phyloP scores from a whole-genome alignment of 2,113 vertebrate genomes.

The Colistium nudipinnis region DNA sequence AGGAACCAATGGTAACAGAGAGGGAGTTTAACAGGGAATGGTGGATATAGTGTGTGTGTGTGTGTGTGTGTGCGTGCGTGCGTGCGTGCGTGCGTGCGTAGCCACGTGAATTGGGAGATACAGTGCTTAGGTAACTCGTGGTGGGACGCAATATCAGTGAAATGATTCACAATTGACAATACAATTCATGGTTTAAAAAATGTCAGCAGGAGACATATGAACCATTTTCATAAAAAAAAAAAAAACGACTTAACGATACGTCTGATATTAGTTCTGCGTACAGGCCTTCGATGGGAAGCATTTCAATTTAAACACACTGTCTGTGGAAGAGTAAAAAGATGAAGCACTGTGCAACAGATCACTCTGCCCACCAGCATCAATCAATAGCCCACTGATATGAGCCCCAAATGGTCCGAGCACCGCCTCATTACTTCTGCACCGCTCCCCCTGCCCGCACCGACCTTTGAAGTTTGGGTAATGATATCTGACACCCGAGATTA shows the following conservation, averaged over 20 bases:
- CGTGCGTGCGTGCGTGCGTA: not conserved
- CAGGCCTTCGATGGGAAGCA: not conserved
- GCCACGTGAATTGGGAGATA: not conserved
- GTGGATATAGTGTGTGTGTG: not conserved
- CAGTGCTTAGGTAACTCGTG: not conserved
- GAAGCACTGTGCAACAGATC: constrained; percentile 42
- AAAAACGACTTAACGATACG: not conserved
- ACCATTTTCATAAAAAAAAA: not conserved
- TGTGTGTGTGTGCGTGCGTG: not conserved
- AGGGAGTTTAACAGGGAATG: not conserved
- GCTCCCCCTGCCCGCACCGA: constrained; percentile 41
- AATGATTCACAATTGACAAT: not conserved
- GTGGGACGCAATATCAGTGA: not conserved
- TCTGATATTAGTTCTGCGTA: not conserved
- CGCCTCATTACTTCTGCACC: constrained; percentile 48
- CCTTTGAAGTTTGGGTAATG: constrained; percentile 68
- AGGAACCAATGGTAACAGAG: not conserved
- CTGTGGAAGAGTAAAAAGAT: constrained; percentile 16
- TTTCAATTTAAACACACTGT: constrained; percentile 17
- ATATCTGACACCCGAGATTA: constrained; percentile 71
- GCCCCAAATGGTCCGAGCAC: constrained; percentile 45
- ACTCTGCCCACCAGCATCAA: constrained; percentile 43
- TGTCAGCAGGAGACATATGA: not conserved
- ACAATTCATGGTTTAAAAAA: not conserved
- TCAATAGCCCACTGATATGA: constrained; percentile 48